Evolutionary conservation across 2,888 invertebrate species (phyloP).

Genomic region (Tetramorium bicarinatum): DNA sequence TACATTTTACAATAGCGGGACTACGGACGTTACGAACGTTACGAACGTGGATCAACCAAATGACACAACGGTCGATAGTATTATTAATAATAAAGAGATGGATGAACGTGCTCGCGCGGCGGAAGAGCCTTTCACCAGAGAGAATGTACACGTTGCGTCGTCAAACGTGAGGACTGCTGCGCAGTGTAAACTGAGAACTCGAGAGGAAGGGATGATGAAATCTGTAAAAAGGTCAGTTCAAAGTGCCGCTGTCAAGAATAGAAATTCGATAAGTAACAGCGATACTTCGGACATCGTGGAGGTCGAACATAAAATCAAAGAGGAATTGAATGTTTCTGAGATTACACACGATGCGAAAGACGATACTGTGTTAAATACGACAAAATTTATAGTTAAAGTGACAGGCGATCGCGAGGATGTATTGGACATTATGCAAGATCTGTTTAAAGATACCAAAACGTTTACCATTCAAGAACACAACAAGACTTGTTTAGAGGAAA

Average conservation of each 20-base stretch:
- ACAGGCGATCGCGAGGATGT: slow-evolving; percentile 81
- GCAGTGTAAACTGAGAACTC: slow-evolving; percentile 68
- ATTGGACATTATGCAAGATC: slow-evolving; percentile 79
- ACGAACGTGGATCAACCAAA: neutral
- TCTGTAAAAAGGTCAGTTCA: slow-evolving; percentile 72
- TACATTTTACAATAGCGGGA: neutral
- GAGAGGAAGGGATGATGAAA: slow-evolving; percentile 74
- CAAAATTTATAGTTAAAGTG: slow-evolving; percentile 79
- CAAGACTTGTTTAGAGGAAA: slow-evolving; percentile 36
- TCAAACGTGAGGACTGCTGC: slow-evolving; percentile 67
- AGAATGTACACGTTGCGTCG: slow-evolving; percentile 64
- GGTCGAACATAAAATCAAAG: slow-evolving; percentile 37
- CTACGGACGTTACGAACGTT: slow-evolving; percentile 35
- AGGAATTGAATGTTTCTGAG: slow-evolving; percentile 43
- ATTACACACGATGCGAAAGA: slow-evolving; percentile 7
- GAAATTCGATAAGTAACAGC: slow-evolving; percentile 59
- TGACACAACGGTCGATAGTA: neutral
- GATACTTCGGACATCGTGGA: slow-evolving; percentile 56
- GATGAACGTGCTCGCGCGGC: slow-evolving; percentile 66
- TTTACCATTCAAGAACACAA: slow-evolving; percentile 42
- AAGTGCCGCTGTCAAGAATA: slow-evolving; percentile 61
- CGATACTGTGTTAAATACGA: slow-evolving; percentile 10
- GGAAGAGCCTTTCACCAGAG: slow-evolving; percentile 69
- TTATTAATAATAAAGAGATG: slow-evolving; percentile 59
- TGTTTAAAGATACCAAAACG: slow-evolving; percentile 55